phyloP scores from a whole-genome alignment of 2,113 vertebrate genomes.

The Brachyhypopomus gauderio region DNA sequence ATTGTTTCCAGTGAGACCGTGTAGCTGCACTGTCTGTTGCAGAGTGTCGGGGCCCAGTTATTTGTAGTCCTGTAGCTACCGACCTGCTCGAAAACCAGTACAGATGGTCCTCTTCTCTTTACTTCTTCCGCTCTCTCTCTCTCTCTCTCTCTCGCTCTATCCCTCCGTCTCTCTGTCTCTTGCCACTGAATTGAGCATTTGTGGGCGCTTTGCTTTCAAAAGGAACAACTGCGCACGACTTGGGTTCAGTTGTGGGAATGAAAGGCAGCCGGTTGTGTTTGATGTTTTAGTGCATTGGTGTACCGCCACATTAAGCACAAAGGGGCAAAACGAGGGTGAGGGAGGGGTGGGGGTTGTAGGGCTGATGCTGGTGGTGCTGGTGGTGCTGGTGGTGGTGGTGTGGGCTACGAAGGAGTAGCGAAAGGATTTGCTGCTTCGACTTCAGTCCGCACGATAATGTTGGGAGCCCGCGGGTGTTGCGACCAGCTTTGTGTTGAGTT shows the following conservation, averaged over 20 bases:
- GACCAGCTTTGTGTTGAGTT: conserved; percentile 15
- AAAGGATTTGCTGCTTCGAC: conserved; percentile 38
- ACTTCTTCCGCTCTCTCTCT: conserved; percentile 8
- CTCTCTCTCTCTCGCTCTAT: background rate
- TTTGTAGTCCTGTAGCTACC: conserved; percentile 51
- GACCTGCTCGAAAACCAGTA: conserved; percentile 50
- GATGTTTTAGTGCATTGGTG: conserved; percentile 59
- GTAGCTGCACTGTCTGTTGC: conserved; percentile 41
- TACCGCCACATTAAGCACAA: conserved; percentile 56
- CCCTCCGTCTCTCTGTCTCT: conserved; percentile 11
- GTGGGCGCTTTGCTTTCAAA: conserved; percentile 44
- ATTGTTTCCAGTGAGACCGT: conserved; percentile 52
- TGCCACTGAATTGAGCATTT: conserved; percentile 33
- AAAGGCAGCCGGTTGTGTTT: conserved; percentile 54
- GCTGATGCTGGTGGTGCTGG: background rate
- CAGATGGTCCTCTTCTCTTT: conserved; percentile 46
- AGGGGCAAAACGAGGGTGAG: conserved; percentile 26
- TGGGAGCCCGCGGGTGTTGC: conserved; percentile 39
- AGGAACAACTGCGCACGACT: conserved; percentile 48
- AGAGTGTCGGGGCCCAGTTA: conserved; percentile 36
- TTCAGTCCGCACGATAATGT: conserved; percentile 47
- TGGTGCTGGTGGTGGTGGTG: background rate
- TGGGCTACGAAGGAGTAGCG: background rate
- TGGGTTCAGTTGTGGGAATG: conserved; percentile 56
- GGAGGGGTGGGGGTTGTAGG: background rate